Evolutionary conservation across 2,113 vertebrate species (phyloP).

Genomic region (Pachycephala philippinensis): DNA sequence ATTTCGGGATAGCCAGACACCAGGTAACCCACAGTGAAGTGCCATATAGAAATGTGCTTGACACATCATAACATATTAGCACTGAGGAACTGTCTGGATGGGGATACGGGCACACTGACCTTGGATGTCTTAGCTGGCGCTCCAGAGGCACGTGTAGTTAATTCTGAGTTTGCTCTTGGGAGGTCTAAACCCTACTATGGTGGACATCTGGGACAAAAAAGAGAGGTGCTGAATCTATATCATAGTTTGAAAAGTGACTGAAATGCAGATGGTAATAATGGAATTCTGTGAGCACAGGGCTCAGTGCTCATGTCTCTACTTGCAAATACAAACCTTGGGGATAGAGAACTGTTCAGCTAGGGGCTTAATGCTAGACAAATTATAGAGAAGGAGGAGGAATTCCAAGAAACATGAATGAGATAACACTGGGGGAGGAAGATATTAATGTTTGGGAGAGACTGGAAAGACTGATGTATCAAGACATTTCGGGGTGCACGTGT

Average conservation of each 20-base stretch:
- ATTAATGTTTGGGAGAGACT: not conserved
- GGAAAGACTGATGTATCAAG: rapidly evolving
- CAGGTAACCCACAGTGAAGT: not conserved
- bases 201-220: not conserved
- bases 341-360: not conserved
- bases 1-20: not conserved
- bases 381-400: not conserved
- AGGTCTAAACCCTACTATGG: not conserved
- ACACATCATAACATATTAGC: not conserved
- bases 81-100: not conserved
- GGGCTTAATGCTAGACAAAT: not conserved
- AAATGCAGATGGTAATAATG: not conserved
- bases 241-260: not conserved
- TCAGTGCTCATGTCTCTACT: not conserved
- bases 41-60: not conserved
- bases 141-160: not conserved
- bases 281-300: not conserved
- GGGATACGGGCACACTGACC: not conserved
- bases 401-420: not conserved
- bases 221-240: not conserved
- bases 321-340: not conserved
- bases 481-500: rapidly evolving
- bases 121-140: not conserved
- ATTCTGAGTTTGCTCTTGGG: not conserved
- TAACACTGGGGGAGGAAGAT: not conserved